Percentiles rank a stretch among this genome's conserved stretches.
phyloP scores from a whole-genome alignment of 2,888 invertebrate species.

The Agrotis puta region DNA sequence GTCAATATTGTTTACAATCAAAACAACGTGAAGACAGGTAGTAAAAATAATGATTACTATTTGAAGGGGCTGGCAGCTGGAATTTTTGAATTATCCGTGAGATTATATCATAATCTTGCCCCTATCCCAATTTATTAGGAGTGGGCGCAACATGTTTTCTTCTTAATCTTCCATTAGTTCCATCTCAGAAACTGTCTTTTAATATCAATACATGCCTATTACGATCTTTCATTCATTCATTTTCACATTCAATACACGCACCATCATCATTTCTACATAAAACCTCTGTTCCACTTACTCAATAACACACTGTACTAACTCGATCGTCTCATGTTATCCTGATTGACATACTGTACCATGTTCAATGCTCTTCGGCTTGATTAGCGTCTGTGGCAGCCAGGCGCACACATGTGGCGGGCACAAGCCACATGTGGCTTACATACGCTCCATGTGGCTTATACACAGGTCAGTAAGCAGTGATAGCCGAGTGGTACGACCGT shows the following conservation, averaged over 20 bases:
- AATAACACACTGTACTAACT: conserved; percentile 6
- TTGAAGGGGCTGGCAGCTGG: no score
- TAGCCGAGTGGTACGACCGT: no score
- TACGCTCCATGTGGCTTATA: background rate
- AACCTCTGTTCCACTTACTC: background rate
- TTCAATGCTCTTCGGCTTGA: conserved; percentile 16
- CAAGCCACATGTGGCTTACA: conserved; percentile 19
- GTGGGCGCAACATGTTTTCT: background rate
- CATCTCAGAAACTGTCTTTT: no score
- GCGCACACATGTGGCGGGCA: conserved; percentile 6
- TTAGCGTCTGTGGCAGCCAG: conserved; percentile 15
- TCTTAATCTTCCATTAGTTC: background rate
- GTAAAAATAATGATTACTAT: no score
- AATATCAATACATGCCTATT: no score
- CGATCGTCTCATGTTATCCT: conserved; percentile 13
- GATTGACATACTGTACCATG: conserved; percentile 9
- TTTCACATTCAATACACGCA: background rate
- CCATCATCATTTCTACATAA: background rate
- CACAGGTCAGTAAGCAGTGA: background rate
- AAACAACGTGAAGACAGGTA: no score
- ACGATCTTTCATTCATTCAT: no score
- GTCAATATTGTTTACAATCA: no score
- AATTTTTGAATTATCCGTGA: background rate
- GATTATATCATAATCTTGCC: background rate
- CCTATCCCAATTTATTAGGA: background rate